A percentile compares a stretch with the other conserved stretches of the same genome.
These are phyloP conservation scores for Oostethus manadensis DNA, from an alignment of 2,113 vertebrate species.

Conservation along the genomic window DNA sequence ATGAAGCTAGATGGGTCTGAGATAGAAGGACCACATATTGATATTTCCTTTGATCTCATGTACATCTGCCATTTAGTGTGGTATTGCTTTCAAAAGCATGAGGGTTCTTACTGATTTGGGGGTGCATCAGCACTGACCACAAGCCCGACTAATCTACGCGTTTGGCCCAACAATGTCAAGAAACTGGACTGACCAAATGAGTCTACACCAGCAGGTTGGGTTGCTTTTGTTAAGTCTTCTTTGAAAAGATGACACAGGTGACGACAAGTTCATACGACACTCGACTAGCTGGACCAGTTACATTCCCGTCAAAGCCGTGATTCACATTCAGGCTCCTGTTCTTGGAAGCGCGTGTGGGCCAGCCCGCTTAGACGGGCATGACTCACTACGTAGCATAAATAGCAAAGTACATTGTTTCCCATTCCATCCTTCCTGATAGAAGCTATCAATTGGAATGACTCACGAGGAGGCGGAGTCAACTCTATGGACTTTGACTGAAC, in stretches of 20 bases:
- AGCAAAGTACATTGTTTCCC: background rate
- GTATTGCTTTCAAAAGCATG: background rate
- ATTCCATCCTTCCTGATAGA: background rate
- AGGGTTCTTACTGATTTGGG: too few relatives aligned
- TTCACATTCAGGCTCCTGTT: background rate
- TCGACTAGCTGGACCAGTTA: background rate
- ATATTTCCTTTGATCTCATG: too few relatives aligned
- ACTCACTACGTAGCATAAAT: background rate
- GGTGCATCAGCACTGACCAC: too few relatives aligned
- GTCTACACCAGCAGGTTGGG: background rate
- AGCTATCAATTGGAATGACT: background rate
- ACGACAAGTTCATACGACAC: background rate
- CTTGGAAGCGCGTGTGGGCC: background rate
- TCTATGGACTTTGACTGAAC: background rate
- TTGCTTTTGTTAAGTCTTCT: background rate
- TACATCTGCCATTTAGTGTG: background rate
- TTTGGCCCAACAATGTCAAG: slow-evolving; percentile 6
- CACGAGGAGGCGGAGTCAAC: background rate
- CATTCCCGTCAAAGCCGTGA: slow-evolving; percentile 2
- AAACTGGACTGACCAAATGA: slow-evolving; percentile 12
- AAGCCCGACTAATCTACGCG: background rate
- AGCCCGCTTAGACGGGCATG: background rate
- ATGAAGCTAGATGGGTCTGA: background rate
- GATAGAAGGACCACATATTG: background rate
- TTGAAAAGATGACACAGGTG: background rate